phyloP scores from a whole-genome alignment of 2,888 invertebrate species.

The Oscheius myriophilus region DNA sequence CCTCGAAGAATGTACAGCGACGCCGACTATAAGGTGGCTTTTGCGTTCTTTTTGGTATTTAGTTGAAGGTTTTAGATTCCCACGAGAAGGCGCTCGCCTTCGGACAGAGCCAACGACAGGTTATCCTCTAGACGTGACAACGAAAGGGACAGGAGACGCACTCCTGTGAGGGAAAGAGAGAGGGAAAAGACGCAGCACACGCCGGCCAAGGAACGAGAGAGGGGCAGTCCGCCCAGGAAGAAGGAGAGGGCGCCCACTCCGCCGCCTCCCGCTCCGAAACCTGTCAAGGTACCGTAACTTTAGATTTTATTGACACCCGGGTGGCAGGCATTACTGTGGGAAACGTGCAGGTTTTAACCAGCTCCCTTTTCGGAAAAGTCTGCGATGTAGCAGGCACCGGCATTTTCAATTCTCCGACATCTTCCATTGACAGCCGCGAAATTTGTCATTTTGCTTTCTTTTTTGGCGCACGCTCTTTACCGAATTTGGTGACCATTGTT shows the following conservation, averaged over 20 bases:
- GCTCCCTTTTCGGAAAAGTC: no score
- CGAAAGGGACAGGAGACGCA: slow-evolving; percentile 13
- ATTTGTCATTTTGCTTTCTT: no score
- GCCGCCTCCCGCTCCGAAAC: slow-evolving; percentile 21
- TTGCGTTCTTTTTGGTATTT: no score
- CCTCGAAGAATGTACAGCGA: slow-evolving; percentile 10
- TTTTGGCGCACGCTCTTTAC: no score
- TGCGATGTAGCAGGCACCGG: no score
- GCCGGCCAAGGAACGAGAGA: neutral
- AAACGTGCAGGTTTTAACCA: no score
- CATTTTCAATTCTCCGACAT: no score
- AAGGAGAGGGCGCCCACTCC: slow-evolving; percentile 21
- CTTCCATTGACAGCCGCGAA: no score
- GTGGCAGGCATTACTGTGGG: no score
- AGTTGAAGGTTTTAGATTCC: slow-evolving; percentile 15
- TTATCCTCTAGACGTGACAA: neutral
- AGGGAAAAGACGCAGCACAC: slow-evolving; percentile 5
- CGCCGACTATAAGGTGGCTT: slow-evolving; percentile 21
- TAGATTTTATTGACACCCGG: no score
- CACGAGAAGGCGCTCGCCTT: slow-evolving; percentile 6
- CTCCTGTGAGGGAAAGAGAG: slow-evolving; percentile 10
- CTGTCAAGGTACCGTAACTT: slow-evolving; percentile 6
- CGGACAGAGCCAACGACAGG: neutral
- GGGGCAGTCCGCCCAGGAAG: slow-evolving; percentile 13
- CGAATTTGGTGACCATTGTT: no score